phyloP scores from a whole-genome alignment of 1,140 invertebrate genomes.

The Drosophila bocki region DNA sequence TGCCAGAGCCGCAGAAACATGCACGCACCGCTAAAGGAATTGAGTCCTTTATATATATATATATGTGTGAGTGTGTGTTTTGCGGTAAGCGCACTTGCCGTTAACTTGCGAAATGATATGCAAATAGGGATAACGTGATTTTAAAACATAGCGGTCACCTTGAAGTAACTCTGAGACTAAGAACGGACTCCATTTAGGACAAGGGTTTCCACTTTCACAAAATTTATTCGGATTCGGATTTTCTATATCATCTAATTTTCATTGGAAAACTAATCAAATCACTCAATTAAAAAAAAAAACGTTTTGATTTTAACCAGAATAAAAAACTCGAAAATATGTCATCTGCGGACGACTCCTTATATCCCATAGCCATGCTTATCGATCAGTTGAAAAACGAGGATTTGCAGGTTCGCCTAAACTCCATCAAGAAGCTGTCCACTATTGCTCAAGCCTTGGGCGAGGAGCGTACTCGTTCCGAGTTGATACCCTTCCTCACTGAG shows the following conservation, averaged over 20 bases:
- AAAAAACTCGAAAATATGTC: conserved; percentile 88
- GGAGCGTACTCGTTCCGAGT: conserved; percentile 97
- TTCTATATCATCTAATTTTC: conserved; percentile 43
- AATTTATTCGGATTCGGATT: no score
- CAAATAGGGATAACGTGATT: conserved; percentile 71
- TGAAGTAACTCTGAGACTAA: no score
- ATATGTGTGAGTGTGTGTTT: conserved; percentile 7
- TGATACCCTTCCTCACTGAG: conserved; percentile 99
- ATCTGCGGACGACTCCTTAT: conserved; percentile 96
- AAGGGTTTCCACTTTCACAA: no score
- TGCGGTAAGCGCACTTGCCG: conserved; percentile 60
- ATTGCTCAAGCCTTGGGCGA: conserved; percentile 99
- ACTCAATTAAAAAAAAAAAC: conserved; percentile 14
- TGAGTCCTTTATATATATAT: conserved; percentile 3
- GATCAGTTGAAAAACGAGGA: conserved; percentile 99
- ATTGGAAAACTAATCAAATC: conserved; percentile 56
- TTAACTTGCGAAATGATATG: conserved; percentile 82
- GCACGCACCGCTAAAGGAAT: conserved; percentile 28
- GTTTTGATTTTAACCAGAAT: conserved; percentile 16
- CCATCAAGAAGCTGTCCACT: conserved; percentile 99
- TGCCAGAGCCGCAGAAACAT: conserved; percentile 45
- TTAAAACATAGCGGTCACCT: no score
- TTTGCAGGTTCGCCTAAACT: conserved; percentile 99
- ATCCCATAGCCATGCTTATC: conserved; percentile 99
- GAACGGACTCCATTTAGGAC: no score